Conservation (phyloP, 2,797 vertebrate genomes). For the Thripadectes ignobilis region DNA sequence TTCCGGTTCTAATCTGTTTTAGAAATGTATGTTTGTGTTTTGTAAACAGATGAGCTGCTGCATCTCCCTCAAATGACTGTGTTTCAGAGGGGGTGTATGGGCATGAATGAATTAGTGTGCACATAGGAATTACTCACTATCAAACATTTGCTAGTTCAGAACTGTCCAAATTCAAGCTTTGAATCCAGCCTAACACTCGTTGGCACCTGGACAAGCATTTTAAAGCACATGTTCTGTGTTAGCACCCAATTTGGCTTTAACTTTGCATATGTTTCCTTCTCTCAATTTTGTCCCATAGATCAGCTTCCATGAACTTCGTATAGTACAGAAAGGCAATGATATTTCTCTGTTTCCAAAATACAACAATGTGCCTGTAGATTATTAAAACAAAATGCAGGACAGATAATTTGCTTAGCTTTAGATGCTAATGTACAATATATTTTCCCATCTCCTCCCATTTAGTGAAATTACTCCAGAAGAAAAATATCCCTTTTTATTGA, state of each 20-base stretch:
- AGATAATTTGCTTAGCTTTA: conserved; percentile 48
- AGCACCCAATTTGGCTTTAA: background rate
- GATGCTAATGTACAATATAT: conserved; percentile 57
- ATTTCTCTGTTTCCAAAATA: background rate
- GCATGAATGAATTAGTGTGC: background rate
- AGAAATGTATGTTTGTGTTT: background rate
- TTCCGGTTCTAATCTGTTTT: background rate
- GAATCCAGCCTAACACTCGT: background rate
- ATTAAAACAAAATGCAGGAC: conserved; percentile 32
- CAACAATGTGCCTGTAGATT: conserved; percentile 8
- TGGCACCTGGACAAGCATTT: background rate
- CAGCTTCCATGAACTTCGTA: background rate
- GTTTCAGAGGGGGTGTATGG: background rate
- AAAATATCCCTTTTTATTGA: conserved; percentile 66
- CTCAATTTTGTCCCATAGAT: background rate
- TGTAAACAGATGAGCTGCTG: background rate
- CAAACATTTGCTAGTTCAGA: background rate
- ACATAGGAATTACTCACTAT: background rate
- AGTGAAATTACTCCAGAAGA: conserved; percentile 68
- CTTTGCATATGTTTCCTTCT: background rate
- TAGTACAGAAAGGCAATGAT: background rate
- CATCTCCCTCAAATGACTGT: background rate
- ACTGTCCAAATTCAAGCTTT: background rate
- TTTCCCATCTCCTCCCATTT: conserved; percentile 62
- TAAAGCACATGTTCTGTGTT: background rate